These are phyloP conservation scores for Poeciliopsis prolifica DNA, from an alignment of 2,113 vertebrate genomes.

Conservation along the genomic window DNA sequence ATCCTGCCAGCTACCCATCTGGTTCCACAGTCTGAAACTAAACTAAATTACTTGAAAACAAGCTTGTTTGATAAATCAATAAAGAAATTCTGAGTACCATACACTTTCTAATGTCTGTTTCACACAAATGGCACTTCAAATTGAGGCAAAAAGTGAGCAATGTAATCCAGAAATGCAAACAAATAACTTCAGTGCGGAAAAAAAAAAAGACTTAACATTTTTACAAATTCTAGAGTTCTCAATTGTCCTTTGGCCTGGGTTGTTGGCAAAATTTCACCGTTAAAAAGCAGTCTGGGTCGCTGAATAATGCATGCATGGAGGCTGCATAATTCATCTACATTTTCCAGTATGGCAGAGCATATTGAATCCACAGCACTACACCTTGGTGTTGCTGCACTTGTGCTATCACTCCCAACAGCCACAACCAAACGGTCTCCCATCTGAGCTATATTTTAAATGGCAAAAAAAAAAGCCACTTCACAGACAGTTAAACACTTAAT, in stretches of 20 bases:
- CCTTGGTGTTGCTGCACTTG: constrained; percentile 9
- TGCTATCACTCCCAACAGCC: constrained; percentile 14
- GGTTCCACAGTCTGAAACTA: constrained; percentile 16
- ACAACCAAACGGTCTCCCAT: constrained; percentile 26
- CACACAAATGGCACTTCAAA: neutral
- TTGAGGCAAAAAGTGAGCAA: neutral
- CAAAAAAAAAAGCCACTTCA: constrained; percentile 7
- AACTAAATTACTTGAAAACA: constrained; percentile 7
- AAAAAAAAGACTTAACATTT: neutral
- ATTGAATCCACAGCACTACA: constrained; percentile 57
- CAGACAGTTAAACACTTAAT: constrained; percentile 27
- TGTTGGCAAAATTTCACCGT: constrained; percentile 57
- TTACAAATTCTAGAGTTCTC: neutral
- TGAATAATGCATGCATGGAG: constrained; percentile 75
- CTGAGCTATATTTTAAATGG: constrained; percentile 27
- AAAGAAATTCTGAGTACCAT: neutral
- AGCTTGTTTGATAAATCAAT: no score
- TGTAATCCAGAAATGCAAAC: neutral
- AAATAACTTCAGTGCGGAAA: neutral
- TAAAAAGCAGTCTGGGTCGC: constrained; percentile 61
- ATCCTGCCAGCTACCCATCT: constrained; percentile 24
- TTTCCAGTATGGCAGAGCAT: constrained; percentile 68
- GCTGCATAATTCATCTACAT: constrained; percentile 79
- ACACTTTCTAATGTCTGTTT: neutral
- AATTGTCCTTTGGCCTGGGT: constrained; percentile 15